Conservation (phyloP, 2,797 vertebrate genomes). For the Paedocypris micromegethes region DNA sequence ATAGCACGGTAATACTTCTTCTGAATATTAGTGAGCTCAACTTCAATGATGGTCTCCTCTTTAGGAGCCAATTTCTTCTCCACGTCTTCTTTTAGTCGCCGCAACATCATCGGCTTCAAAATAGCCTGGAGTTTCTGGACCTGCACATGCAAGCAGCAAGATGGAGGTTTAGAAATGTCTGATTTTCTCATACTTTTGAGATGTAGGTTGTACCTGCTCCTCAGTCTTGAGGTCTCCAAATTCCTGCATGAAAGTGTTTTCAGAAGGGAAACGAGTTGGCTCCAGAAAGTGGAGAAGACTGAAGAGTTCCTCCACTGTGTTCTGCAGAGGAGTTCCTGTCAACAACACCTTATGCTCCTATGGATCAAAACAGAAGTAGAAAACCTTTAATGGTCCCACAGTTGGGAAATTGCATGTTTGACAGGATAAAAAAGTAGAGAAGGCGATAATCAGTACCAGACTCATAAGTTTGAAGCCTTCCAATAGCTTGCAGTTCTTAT, state of each 20-base stretch:
- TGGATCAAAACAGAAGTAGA: constrained; percentile 12
- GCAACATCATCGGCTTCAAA: constrained; percentile 97
- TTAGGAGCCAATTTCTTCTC: constrained; percentile 98
- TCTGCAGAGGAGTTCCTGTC: constrained; percentile 97
- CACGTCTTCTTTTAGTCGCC: constrained; percentile 94
- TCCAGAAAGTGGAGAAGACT: constrained; percentile 97
- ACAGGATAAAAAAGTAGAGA: not conserved
- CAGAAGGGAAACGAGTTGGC: constrained; percentile 88
- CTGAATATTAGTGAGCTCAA: constrained; percentile 98
- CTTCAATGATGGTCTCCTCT: constrained; percentile 98
- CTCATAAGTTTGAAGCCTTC: constrained; percentile 98
- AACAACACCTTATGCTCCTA: constrained; percentile 96
- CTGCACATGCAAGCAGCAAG: constrained; percentile 57
- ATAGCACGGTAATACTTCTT: constrained; percentile 98
- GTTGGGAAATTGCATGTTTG: not conserved
- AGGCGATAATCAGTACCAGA: constrained; percentile 67
- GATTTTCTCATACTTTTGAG: too few relatives aligned
- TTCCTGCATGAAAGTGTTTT: constrained; percentile 96
- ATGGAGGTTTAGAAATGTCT: not conserved
- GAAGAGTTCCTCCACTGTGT: constrained; percentile 97
- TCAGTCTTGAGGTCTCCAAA: constrained; percentile 98
- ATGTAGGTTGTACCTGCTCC: constrained; percentile 77
- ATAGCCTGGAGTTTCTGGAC: constrained; percentile 97
- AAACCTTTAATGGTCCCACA: not conserved
- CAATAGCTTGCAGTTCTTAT: constrained; percentile 98